Conservation (phyloP, 2,113 vertebrate species). For the Tichodroma muraria region DNA sequence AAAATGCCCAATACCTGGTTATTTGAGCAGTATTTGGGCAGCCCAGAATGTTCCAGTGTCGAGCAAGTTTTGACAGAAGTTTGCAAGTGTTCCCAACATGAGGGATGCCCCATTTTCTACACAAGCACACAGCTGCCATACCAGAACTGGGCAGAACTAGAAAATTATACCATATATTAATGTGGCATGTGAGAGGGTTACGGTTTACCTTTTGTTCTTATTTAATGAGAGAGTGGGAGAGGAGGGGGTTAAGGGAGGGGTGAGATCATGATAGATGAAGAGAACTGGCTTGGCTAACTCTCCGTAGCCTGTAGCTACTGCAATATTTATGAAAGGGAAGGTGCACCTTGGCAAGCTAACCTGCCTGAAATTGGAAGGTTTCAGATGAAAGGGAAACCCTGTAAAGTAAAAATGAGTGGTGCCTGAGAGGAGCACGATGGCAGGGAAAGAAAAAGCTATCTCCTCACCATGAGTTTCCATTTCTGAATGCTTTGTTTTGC, state of each 20-base stretch:
- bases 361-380: constrained; percentile 54
- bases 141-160: constrained; percentile 40
- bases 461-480: background rate
- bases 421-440: background rate
- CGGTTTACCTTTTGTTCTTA: constrained; percentile 61
- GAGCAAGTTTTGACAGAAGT: background rate
- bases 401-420: background rate
- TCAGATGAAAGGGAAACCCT: constrained; percentile 57
- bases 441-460: background rate
- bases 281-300: constrained; percentile 66
- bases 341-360: constrained; percentile 65
- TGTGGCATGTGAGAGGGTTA: constrained; percentile 32
- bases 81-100: background rate
- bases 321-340: constrained; percentile 66
- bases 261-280: constrained; percentile 60
- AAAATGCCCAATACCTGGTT: background rate
- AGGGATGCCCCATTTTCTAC: constrained; percentile 5
- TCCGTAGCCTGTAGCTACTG: constrained; percentile 58
- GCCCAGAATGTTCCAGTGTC: background rate
- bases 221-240: constrained; percentile 56
- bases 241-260: constrained; percentile 47
- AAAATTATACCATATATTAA: constrained; percentile 45
- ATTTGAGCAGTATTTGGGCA: background rate
- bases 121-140: background rate
- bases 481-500: background rate